Evolutionary conservation across 2,888 invertebrate genomes (phyloP), one percentile per base, ranked within the genome.

Genomic region (Ormyrus labotus): DNA sequence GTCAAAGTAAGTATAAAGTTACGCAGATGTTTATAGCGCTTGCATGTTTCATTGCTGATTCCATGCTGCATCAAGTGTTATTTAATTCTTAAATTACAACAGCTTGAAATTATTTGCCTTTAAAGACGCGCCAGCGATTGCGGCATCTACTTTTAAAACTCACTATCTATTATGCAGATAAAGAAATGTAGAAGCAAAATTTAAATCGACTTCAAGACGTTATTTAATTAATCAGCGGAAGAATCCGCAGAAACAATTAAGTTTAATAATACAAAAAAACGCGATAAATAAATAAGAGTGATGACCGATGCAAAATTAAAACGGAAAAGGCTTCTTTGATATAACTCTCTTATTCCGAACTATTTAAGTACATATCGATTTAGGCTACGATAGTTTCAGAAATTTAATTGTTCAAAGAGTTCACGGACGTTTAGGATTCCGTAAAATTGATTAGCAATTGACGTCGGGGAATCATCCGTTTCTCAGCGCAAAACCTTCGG

Each of bases 371-470:
- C n/a, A 63, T 63, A 68, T 68, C 55, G 55, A 53, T 13, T 64
- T 65, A 1, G 10, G 48, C 5, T 10, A n/a, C 8, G 60, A 60
- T 67, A 51, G 11, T 68, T 51, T 61, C 53, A 77, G 51, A 64
- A 76, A 69, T 10, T 47, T 61, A 76, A 34, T 51, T 34, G 13
- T 51, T 51, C 8, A 11, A 3, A 10, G 45, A 60, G 65, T 80
- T 75, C 51, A 70, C 7, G 58, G 73, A 58, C 57, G 13, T 58
- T 69, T 13, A 10, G 47, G 78, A 45, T 19, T 68, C 63, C 55
- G 83, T 82, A 71, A 81, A 86, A 85, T 85, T 84, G 83, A 85
- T 85, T 82, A 84, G 72, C 83, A 86, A 86, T 85, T 84, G 82
- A 74, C 48, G 64, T 74, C 34, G 34, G 55, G 50, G 65, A 70